phyloP scores from a whole-genome alignment of 2,888 invertebrate genomes.

The Graphium colonna region DNA sequence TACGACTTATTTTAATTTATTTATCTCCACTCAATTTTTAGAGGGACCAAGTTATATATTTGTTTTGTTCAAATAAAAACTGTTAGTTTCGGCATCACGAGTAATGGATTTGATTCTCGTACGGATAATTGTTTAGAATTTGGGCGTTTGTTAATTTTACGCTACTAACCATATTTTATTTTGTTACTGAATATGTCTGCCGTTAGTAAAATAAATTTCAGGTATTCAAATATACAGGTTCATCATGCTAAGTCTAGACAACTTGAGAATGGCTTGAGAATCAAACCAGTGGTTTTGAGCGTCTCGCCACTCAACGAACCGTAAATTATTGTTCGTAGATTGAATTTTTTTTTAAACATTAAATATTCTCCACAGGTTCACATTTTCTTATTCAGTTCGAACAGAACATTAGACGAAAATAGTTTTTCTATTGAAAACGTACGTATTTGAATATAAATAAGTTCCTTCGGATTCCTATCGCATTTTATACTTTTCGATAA shows the following conservation, averaged over 20 bases:
- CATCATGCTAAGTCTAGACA: neutral
- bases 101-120: too few relatives aligned
- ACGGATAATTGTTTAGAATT: too few relatives aligned
- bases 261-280: neutral
- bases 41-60: too few relatives aligned
- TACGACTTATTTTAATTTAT: too few relatives aligned
- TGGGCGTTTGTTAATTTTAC: too few relatives aligned
- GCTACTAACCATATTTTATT: too few relatives aligned
- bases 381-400: neutral
- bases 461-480: slow-evolving; percentile 13
- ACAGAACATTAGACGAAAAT: slow-evolving; percentile 13
- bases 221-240: neutral
- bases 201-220: too few relatives aligned
- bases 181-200: too few relatives aligned
- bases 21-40: too few relatives aligned
- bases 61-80: too few relatives aligned
- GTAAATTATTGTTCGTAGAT: neutral
- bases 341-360: neutral
- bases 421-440: slow-evolving; percentile 14
- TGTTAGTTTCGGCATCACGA: too few relatives aligned
- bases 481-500: slow-evolving; percentile 6
- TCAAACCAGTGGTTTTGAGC: neutral
- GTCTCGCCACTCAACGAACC: neutral
- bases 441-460: slow-evolving; percentile 20
- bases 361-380: neutral